Percentiles rank a stretch among this genome's conserved stretches.
These are phyloP conservation scores for Nomada goodeniana DNA, from an alignment of 2,888 invertebrate genomes.

Conservation along the genomic window DNA sequence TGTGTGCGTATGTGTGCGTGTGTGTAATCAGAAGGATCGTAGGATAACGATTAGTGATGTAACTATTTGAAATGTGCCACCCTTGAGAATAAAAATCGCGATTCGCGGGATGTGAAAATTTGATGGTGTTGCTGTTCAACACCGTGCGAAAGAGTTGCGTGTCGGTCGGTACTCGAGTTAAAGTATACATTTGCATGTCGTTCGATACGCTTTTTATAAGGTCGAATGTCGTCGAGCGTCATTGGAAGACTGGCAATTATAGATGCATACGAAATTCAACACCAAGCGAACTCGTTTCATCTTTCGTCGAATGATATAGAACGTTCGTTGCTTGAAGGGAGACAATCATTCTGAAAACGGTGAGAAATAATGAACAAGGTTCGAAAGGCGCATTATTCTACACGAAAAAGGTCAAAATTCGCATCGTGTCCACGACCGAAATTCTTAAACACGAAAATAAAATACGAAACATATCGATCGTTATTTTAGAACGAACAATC, in stretches of 20 bases:
- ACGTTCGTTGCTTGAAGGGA: background rate
- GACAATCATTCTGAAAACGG: too few relatives aligned
- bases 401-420: background rate
- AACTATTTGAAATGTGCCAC: conserved; percentile 39
- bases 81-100: background rate
- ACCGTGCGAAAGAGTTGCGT: background rate
- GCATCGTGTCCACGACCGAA: background rate
- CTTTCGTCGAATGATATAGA: background rate
- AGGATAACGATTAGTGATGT: conserved; percentile 13
- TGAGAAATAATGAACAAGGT: too few relatives aligned
- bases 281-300: background rate
- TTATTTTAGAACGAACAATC: background rate
- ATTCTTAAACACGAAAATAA: background rate
- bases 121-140: background rate
- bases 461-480: background rate
- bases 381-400: too few relatives aligned
- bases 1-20: background rate
- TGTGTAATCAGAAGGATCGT: conserved; percentile 21
- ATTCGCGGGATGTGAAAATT: background rate
- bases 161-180: background rate
- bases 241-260: background rate
- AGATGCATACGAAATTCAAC: background rate
- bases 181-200: too few relatives aligned
- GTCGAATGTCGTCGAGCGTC: background rate
- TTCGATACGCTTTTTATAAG: background rate